These are phyloP conservation scores for Penaeus vannamei DNA, from an alignment of 1,140 invertebrate genomes.

Conservation along the genomic window DNA sequence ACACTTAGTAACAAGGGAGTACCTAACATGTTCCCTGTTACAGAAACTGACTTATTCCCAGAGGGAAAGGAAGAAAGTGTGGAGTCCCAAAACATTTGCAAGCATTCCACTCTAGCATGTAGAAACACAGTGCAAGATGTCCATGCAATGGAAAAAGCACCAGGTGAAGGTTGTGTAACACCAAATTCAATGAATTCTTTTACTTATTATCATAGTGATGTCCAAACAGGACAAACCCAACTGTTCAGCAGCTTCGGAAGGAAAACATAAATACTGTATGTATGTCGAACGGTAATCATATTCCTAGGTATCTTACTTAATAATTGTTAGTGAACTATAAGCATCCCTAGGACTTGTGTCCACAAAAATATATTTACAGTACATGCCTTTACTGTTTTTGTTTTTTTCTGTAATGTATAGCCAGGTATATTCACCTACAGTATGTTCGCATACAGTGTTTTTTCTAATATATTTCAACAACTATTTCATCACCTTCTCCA, in stretches of 20 bases:
- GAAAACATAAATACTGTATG: background rate
- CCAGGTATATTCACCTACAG: too few relatives aligned
- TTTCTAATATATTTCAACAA: background rate
- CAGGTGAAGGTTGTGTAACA: too few relatives aligned
- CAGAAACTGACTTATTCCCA: slow-evolving; percentile 31
- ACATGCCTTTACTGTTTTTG: too few relatives aligned
- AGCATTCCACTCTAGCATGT: background rate
- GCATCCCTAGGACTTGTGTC: too few relatives aligned
- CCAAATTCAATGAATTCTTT: background rate
- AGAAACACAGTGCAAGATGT: too few relatives aligned
- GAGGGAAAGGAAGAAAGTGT: background rate
- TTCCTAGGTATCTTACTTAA: too few relatives aligned
- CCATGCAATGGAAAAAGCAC: too few relatives aligned
- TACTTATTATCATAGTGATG: slow-evolving; percentile 12
- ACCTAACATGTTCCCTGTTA: slow-evolving; percentile 58
- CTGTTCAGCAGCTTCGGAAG: slow-evolving; percentile 29
- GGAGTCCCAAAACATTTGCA: background rate
- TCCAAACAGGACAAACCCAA: slow-evolving; percentile 24
- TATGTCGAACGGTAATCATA: too few relatives aligned
- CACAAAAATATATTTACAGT: too few relatives aligned
- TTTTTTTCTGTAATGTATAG: too few relatives aligned
- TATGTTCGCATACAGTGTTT: background rate
- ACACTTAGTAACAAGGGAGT: slow-evolving; percentile 54
- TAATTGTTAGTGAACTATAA: too few relatives aligned
- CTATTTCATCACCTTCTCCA: background rate